Evolutionary conservation across 2,888 invertebrate genomes (phyloP).

Genomic region (Coenonympha arcania): DNA sequence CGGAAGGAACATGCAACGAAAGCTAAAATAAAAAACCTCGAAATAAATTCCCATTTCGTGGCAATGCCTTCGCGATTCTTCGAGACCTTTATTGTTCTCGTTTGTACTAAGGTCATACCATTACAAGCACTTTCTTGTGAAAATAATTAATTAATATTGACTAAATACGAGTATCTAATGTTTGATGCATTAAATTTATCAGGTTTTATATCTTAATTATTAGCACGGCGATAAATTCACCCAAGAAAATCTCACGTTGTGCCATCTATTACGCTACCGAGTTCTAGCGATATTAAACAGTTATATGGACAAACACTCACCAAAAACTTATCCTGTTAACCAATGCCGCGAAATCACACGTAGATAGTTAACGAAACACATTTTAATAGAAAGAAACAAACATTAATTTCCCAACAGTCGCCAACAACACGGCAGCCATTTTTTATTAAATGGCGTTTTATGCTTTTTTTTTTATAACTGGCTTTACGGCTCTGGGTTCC

Average conservation of each 20-base stretch:
- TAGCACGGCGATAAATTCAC: constrained; percentile 29
- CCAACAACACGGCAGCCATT: constrained; percentile 73
- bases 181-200: neutral
- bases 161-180: neutral
- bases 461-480: no score
- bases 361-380: constrained; percentile 44
- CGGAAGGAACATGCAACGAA: neutral
- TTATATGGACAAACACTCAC: constrained; percentile 40
- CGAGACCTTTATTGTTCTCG: constrained; percentile 26
- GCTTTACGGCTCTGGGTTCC: no score
- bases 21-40: constrained; percentile 15
- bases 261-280: constrained; percentile 35
- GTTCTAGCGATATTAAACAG: constrained; percentile 16
- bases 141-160: constrained; percentile 4
- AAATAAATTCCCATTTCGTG: constrained; percentile 18
- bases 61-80: constrained; percentile 22
- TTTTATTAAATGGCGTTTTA: constrained; percentile 46
- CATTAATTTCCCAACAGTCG: constrained; percentile 64
- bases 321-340: constrained; percentile 40
- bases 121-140: constrained; percentile 9
- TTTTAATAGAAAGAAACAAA: constrained; percentile 60
- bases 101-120: constrained; percentile 25
- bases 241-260: constrained; percentile 58
- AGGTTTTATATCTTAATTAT: constrained; percentile 11
- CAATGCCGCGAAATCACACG: constrained; percentile 40